Conservation (phyloP, 1,140 invertebrate species). For the Camponotus floridanus region DNA sequence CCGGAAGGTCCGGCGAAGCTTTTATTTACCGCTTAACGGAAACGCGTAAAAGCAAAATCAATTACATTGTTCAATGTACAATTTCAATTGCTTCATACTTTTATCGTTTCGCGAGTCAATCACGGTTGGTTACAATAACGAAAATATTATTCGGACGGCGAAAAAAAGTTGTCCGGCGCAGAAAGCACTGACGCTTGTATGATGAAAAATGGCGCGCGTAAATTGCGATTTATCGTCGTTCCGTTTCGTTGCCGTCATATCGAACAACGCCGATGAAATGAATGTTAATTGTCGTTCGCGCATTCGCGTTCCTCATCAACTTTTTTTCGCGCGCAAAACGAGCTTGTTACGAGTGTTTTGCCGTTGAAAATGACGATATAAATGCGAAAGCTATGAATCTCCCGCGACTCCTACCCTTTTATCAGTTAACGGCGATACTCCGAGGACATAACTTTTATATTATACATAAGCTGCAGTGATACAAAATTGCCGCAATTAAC, state of each 20-base stretch:
- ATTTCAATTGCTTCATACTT: not conserved
- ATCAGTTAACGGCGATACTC: conserved; percentile 6
- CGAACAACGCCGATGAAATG: conserved; percentile 19
- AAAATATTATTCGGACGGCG: conserved; percentile 11
- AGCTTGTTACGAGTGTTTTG: conserved; percentile 22
- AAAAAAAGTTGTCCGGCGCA: not conserved
- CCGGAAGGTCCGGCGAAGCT: not conserved
- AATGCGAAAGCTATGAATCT: conserved; percentile 19
- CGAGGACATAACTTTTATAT: conserved; percentile 30
- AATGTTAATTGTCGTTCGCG: conserved; percentile 34
- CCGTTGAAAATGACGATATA: conserved; percentile 28
- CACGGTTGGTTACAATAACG: not conserved
- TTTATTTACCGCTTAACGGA: conserved; percentile 31
- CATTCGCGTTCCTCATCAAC: not conserved
- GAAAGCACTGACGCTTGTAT: not conserved
- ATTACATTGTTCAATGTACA: not conserved
- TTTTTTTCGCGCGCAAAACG: conserved; percentile 11
- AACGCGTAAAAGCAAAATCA: conserved; percentile 34
- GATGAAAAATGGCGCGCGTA: conserved; percentile 32
- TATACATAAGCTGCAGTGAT: not conserved
- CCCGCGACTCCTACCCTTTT: not conserved
- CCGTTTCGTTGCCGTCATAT: conserved; percentile 10
- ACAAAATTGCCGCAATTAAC: conserved; percentile 32
- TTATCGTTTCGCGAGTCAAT: conserved; percentile 9
- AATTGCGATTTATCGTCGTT: conserved; percentile 54